These are phyloP conservation scores for Zaprionus capensis DNA, from an alignment of 1,140 invertebrate genomes.

Conservation along the genomic window DNA sequence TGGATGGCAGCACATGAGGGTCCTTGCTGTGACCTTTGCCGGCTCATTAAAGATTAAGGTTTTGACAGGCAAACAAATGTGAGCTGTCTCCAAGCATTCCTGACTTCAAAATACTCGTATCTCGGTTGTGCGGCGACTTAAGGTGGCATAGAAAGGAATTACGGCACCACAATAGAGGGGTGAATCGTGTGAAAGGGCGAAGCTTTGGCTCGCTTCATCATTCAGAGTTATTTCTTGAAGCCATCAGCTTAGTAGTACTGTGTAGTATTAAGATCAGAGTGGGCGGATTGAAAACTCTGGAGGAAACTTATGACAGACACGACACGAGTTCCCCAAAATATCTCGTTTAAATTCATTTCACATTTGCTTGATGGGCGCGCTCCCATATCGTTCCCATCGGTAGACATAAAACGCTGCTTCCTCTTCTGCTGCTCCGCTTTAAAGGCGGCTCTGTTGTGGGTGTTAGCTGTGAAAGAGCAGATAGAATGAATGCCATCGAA, in stretches of 20 bases:
- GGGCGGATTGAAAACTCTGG: neutral
- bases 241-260: neutral
- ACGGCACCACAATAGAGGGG: neutral
- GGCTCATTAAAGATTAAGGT: conserved; percentile 31
- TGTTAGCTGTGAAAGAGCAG: conserved; percentile 68
- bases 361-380: neutral
- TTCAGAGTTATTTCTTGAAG: conserved; percentile 2
- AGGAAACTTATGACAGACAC: neutral
- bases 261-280: neutral
- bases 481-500: conserved; percentile 70
- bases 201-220: conserved; percentile 5
- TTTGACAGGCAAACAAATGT: conserved; percentile 32
- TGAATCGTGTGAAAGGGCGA: neutral
- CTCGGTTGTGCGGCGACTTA: neutral
- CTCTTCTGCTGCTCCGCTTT: neutral
- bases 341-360: conserved; percentile 15
- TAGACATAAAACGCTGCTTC: neutral
- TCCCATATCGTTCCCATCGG: neutral
- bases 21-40: conserved; percentile 19
- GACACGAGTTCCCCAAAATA: neutral
- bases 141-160: neutral
- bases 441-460: neutral
- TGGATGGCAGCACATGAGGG: conserved; percentile 1
- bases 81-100: conserved; percentile 14
- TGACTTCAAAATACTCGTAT: neutral